These are phyloP conservation scores for Cottus gobio DNA, from an alignment of 2,113 vertebrate genomes.

Conservation along the genomic window DNA sequence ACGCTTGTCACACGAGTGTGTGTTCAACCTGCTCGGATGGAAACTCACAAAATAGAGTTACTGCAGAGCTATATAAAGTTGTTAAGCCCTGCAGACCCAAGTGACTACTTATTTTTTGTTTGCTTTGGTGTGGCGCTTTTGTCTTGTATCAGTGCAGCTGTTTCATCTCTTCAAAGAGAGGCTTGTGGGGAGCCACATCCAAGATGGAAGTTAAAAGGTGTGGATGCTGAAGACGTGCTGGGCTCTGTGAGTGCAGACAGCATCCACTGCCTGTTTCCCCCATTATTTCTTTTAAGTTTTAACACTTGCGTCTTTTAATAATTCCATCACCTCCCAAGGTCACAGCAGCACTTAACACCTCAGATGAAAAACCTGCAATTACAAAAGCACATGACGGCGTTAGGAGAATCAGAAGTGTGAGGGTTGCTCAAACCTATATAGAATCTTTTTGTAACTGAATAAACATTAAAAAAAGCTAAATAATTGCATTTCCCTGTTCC, in stretches of 20 bases:
- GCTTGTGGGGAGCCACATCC: background rate
- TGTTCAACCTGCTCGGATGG: slow-evolving; percentile 16
- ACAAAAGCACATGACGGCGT: background rate
- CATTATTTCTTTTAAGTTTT: background rate
- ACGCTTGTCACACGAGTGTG: slow-evolving; percentile 16
- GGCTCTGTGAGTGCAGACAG: slow-evolving; percentile 5
- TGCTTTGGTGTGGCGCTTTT: slow-evolving; percentile 12
- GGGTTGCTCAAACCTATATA: slow-evolving; percentile 1
- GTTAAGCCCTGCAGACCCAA: background rate
- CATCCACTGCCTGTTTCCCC: background rate
- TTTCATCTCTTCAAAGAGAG: slow-evolving; percentile 41
- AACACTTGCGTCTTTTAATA: background rate
- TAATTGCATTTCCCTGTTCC: slow-evolving; percentile 7
- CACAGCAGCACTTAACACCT: background rate
- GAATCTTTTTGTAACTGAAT: slow-evolving; percentile 17
- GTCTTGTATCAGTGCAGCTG: background rate
- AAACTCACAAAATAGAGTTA: background rate
- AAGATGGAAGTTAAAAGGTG: slow-evolving; percentile 26
- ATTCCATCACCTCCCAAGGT: background rate
- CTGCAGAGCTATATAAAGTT: background rate
- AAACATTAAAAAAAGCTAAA: slow-evolving; percentile 26
- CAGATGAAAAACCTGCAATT: background rate
- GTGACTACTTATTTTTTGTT: background rate
- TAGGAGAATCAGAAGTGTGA: background rate
- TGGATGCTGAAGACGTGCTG: background rate